Evolutionary conservation across 2,797 vertebrate species (phyloP), one percentile per base, ranked within the genome.

Genomic region (Selene dorsalis): DNA sequence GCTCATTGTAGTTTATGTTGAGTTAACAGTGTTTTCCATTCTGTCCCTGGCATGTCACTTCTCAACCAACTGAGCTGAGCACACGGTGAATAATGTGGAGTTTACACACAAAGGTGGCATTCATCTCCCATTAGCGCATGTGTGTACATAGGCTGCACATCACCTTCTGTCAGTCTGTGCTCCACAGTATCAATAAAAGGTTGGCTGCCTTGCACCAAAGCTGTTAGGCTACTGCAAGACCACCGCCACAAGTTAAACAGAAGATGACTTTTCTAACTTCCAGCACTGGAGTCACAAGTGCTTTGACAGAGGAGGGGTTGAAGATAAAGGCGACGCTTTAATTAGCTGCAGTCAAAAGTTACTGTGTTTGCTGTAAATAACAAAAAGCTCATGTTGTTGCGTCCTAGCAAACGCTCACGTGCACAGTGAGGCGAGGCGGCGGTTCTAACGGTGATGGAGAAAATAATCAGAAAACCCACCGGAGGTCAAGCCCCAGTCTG

Each of bases 61-160:
- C 32, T 76, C 47, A 6, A 18, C 60, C 5, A 63, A 45, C 55
- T 35, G 58, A 43, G 43, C 10, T 71, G 68, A 71, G 73, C 16
- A 63, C 73, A 84, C 61, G 58, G 53, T 45, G 56, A 75, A 64
- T 75, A 58, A 67, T 52, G 57, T 52, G 72, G 2, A 18, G 56
- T 61, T 68, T 62, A 26, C 72, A 81, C 74, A 90, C 84, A 88
- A 88, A 84, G 72, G 69, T 75, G 39, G 69, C 52, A 80, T 88
- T 92, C 79, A 90, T 75, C 8, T 55, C 67, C 53, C n/a, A 66
- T 11, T 48, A 22, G 65, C 35, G 30, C 52, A n/a, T 68, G 66
- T 75, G 61, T 82, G 61, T 39, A 59, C 58, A 84, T 26, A 69
- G 53, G 62, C 11, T 68, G 48, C 66, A 84, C 78, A 77, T 84